Evolutionary conservation across 2,888 invertebrate species (phyloP), one percentile per base, ranked within the genome.

Genomic region (Petrolisthes cinctipes): DNA sequence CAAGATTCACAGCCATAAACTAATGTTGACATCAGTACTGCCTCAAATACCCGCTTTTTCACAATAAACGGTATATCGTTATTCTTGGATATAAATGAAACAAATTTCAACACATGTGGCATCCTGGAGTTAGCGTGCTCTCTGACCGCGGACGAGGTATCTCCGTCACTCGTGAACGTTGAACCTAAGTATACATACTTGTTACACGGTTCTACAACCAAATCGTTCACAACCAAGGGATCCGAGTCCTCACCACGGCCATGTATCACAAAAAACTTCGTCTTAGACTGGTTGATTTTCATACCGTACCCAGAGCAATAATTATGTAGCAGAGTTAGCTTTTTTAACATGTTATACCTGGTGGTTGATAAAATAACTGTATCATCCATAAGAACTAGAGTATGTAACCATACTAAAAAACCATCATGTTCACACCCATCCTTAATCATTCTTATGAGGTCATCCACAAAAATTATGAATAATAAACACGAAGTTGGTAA

Each of bases 181-280:
- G 78, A 78, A 20, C 66, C 84, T 17, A 66, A 78, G 23, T 84
- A 84, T 61, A 78, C 66, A 54, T 23, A 78, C 5, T 4, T 76
- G 51, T 37, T 23, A 51, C 84, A 84, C n/a, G 61, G 76, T 17
- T 84, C 53, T 54, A 84, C 78, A 53, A n/a, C 61, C 73, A 84
- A 17, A 61, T 78, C 84, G 37, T 61, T 57, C 57, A 61, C 78
- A 11, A n/a, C 11, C 20, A 75, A 54, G 56, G 51, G 20, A 56
- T 83, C 83, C 17, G 56, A 4, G 76, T 83, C 83, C 20, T 20
- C 76, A 17, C 14, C 56, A 5, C 57, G 23, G 51, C 78, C 84
- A 54, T 20, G 7, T 6, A 83, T 71, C 51, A 83, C 75, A 56
- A 73, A 83, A 54, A 73, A 80, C n/a, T 81, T 81, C 5, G 51